Evolutionary conservation across 2,797 vertebrate genomes (phyloP).

Genomic region (Poeciliopsis infans): DNA sequence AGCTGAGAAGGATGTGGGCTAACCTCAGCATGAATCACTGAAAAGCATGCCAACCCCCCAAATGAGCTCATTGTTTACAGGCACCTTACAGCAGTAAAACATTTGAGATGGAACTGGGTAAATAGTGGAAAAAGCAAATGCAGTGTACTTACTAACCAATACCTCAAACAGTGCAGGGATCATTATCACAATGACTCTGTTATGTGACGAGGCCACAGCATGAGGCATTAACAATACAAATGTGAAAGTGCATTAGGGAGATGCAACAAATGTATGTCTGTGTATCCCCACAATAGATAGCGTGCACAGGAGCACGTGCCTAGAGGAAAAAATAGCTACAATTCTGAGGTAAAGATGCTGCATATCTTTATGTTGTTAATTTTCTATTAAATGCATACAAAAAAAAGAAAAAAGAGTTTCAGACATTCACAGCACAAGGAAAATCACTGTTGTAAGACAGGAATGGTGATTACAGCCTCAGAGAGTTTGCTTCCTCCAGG

Average conservation of each 20-base stretch:
- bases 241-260: conserved; percentile 18
- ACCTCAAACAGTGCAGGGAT: conserved; percentile 24
- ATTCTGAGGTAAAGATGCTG: neutral
- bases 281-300: neutral
- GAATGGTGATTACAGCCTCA: conserved; percentile 2
- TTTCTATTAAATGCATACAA: conserved; percentile 13
- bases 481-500: conserved; percentile 16
- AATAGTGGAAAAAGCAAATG: conserved; percentile 48
- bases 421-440: neutral
- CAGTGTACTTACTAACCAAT: conserved; percentile 33
- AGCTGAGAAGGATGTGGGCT: conserved; percentile 28
- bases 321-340: neutral
- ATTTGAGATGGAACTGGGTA: conserved; percentile 31
- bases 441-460: conserved; percentile 10
- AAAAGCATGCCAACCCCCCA: conserved; percentile 37
- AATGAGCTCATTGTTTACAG: conserved; percentile 59
- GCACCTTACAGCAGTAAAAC: conserved; percentile 47
- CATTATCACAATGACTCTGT: conserved; percentile 39
- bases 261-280: conserved; percentile 7
- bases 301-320: neutral
- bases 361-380: neutral
- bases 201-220: conserved; percentile 9
- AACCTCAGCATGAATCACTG: conserved; percentile 61
- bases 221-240: conserved; percentile 23
- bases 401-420: conserved; percentile 6